Evolutionary conservation across 2,797 vertebrate species (phyloP).

Genomic region (Selene dorsalis): DNA sequence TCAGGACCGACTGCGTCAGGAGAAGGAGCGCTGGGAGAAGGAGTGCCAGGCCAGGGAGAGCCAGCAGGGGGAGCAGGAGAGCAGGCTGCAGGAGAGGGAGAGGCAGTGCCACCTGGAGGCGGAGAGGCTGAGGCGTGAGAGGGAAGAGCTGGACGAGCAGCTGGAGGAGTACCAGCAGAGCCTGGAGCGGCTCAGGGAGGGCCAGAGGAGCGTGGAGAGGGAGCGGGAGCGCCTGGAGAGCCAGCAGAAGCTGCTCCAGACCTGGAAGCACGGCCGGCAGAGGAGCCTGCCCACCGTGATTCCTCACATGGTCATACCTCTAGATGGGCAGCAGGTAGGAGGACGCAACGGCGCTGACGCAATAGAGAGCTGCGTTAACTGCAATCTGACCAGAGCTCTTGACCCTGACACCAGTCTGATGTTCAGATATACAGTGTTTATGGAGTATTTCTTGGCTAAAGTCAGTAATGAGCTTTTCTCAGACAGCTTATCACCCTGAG

Average conservation of each 20-base stretch:
- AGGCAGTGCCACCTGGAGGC: constrained; percentile 83
- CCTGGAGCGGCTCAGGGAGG: constrained; percentile 91
- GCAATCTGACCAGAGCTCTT: background rate
- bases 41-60: constrained; percentile 86
- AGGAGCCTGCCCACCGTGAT: constrained; percentile 80
- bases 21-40: constrained; percentile 89
- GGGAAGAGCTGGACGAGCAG: constrained; percentile 84
- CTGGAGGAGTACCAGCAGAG: constrained; percentile 92
- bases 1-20: constrained; percentile 84
- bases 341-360: background rate
- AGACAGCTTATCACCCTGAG: constrained; percentile 49
- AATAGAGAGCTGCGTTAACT: too few relatives aligned
- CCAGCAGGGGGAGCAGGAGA: constrained; percentile 85
- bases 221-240: constrained; percentile 84
- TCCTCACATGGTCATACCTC: constrained; percentile 80
- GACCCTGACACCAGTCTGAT: constrained; percentile 29
- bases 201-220: constrained; percentile 89
- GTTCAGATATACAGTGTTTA: constrained; percentile 30
- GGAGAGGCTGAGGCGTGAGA: constrained; percentile 82
- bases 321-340: constrained; percentile 74
- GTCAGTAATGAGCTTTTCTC: constrained; percentile 54
- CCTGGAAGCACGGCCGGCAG: constrained; percentile 84
- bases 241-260: constrained; percentile 80
- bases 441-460: constrained; percentile 46
- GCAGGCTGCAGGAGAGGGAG: constrained; percentile 84